Evolutionary conservation across 2,888 invertebrate species (phyloP), one percentile per base, ranked within the genome.

Genomic region (Amiota minor): DNA sequence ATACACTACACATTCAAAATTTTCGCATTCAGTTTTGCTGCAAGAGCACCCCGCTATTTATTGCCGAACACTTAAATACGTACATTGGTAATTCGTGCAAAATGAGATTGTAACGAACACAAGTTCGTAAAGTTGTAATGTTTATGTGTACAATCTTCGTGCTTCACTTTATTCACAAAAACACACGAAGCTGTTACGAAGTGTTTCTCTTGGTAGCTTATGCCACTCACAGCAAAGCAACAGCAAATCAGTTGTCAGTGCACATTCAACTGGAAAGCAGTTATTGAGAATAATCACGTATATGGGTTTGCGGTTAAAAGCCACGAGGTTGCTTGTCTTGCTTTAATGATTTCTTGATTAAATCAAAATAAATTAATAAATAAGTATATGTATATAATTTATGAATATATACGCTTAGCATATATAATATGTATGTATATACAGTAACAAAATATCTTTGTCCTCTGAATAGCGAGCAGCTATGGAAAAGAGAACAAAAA

Each of bases 251-350:
- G 89, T 90, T 89, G 88, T 88, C 87, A 87, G 86, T 89, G 87
- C 86, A 89, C 89, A 88, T 90, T 89, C 89, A 89, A 89, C 88
- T 89, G 87, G 89, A 87, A 87, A 89, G 86, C 89, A 89, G 86
- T 88, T 87, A 68, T n/a, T 53, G 12, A 68, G 35, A 62, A 45
- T 45, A 85, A 79, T 80, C 88, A 6, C 85, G 88, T 87, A 85
- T 78, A 81, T 80, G 80, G 81, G 87, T 85, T 85, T 87, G 82
- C 86, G 86, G 85, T 88, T 85, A 83, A 86, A 88, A 88, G 88
- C 89, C 89, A 90, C 89, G 90, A 89, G 89, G 89, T 89, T 88
- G 90, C 84, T 77, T 20, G 23, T 23, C 23, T 23, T 23, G 23
- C 6, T 8, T 35, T 35, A 35, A 6, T 8, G 35, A 35, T 35